These are phyloP conservation scores for Castor canadensis DNA, from an alignment of 2,113 vertebrate genomes.

Conservation along the genomic window DNA sequence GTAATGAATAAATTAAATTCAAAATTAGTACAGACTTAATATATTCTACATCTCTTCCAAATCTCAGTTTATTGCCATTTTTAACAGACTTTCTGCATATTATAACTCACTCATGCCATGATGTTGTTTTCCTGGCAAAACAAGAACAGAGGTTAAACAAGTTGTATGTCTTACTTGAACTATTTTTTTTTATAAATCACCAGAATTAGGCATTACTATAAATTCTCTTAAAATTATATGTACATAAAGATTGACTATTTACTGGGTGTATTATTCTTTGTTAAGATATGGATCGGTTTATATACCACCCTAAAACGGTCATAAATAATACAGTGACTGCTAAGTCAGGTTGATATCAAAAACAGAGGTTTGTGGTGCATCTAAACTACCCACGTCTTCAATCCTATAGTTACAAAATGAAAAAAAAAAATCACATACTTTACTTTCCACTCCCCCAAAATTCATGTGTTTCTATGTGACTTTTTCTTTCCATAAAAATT, in stretches of 20 bases:
- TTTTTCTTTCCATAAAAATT: conserved; percentile 13
- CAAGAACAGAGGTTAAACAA: background rate
- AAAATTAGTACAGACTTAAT: conserved; percentile 30
- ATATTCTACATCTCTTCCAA: background rate
- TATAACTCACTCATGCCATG: background rate
- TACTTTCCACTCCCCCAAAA: background rate
- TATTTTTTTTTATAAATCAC: background rate
- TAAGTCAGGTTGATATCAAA: conserved; percentile 55
- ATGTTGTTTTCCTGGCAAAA: background rate
- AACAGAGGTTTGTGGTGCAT: background rate
- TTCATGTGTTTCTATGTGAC: background rate
- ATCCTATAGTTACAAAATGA: background rate
- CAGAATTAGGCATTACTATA: conserved; percentile 58
- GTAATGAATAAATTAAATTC: conserved; percentile 50
- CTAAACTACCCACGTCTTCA: background rate
- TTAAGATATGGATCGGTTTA: conserved; percentile 1
- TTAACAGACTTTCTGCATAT: conserved; percentile 15
- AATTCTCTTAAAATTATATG: conserved; percentile 28
- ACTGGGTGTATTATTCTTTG: conserved; percentile 46
- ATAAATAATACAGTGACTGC: conserved; percentile 57
- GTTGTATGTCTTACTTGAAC: conserved; percentile 57
- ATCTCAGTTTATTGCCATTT: conserved; percentile 15
- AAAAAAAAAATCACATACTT: background rate
- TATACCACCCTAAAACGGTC: conserved; percentile 6
- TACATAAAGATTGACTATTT: conserved; percentile 7